Conservation (phyloP, 2,888 invertebrate species). For the Lamellibrachia satsuma region DNA sequence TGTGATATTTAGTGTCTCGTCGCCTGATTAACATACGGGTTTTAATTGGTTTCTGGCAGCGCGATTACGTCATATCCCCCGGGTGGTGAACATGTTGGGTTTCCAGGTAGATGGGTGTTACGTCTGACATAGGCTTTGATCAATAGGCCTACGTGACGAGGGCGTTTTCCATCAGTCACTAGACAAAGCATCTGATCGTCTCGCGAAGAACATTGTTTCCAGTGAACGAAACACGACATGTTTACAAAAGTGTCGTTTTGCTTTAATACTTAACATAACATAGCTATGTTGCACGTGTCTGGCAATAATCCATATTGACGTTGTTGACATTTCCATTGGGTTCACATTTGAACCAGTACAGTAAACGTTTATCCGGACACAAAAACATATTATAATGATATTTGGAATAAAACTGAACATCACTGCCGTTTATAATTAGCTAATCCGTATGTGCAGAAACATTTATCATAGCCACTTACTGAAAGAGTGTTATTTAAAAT, state of each 20-base stretch:
- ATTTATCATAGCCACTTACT: no score
- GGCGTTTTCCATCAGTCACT: no score
- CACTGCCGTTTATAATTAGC: no score
- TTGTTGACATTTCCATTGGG: background rate
- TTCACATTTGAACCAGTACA: background rate
- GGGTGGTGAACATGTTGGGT: conserved; percentile 2
- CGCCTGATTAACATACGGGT: conserved; percentile 17
- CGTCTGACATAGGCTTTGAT: background rate
- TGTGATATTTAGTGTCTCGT: conserved; percentile 4
- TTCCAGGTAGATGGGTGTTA: conserved; percentile 10
- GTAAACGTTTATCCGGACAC: no score
- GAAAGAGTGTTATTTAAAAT: no score
- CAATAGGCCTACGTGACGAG: background rate
- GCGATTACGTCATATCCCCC: conserved; percentile 4
- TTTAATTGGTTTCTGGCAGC: background rate
- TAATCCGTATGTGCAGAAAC: no score
- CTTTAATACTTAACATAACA: background rate
- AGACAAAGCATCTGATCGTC: background rate
- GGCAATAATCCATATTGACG: background rate
- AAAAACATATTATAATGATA: no score
- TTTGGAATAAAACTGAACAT: no score
- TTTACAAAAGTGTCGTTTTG: background rate
- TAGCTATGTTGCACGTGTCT: background rate
- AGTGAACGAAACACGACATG: background rate
- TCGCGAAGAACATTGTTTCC: background rate